Evolutionary conservation across 2,113 vertebrate genomes (phyloP), one percentile per base, ranked within the genome.

Genomic region (Forbesichthys papilliferus): DNA sequence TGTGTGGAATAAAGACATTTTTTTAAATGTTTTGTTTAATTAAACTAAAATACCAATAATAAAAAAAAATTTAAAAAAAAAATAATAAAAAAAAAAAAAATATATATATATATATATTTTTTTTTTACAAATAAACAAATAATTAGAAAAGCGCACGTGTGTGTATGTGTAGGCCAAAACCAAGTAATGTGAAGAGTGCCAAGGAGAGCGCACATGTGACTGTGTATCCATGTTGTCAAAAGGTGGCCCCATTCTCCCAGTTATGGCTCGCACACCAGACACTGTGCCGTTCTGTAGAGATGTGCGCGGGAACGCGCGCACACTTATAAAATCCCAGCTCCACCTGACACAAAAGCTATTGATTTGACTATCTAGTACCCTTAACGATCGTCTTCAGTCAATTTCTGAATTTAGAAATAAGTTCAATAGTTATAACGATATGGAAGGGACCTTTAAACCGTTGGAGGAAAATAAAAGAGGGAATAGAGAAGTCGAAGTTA

Each of bases 231-330:
- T 92, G 90, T 90, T 89, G 91, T 92, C 92, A 93, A 93, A 88
- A 93, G 92, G 91, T 93, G 92, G 92, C 92, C 91, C 92, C 92
- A 93, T 91, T 92, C 80, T 81, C 91, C 79, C 83, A 93, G 90
- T 90, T 92, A 92, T 93, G 88, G 84, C 81, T 90, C 80, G 68
- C 71, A 42, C 54, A 33, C 65, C 27, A 53, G 64, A 61, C 65
- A 66, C 55, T 33, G 71, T 27, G 72, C 64, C 80, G 62, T 68
- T 48, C 66, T 59, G 27, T 69, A 63, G 64, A 66, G 66, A 54
- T 60, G 55, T 70, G 72, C 72, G 74, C 56, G 27, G 27, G 27
- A 27, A 61, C 59, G 42, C 52, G 64, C 73, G 64, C 48, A 52
- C 36, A 61, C 56, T 66, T 56, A 51, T 60, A 61, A 59, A 18